These are phyloP conservation scores for Pteria penguin DNA, from an alignment of 2,888 invertebrate species.

Conservation along the genomic window DNA sequence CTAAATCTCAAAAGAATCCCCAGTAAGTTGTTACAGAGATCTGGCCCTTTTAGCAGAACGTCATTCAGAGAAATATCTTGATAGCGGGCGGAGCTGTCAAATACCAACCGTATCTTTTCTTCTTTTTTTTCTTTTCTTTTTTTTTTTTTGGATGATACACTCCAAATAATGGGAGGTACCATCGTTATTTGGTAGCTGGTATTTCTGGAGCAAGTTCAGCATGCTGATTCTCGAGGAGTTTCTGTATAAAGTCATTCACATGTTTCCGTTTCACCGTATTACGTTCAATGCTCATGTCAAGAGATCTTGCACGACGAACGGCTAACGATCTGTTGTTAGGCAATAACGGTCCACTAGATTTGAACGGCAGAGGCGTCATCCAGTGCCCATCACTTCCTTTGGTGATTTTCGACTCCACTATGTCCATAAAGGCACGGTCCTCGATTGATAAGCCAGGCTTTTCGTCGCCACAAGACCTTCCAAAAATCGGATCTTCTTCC, in stretches of 20 bases:
- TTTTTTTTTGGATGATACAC: conserved; percentile 34
- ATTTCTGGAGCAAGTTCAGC: conserved; percentile 50
- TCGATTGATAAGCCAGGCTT: conserved; percentile 15
- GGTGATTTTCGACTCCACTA: conserved; percentile 4
- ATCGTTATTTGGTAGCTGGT: conserved; percentile 36
- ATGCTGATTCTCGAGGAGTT: conserved; percentile 41
- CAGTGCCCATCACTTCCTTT: not conserved
- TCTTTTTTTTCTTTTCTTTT: too few species aligned
- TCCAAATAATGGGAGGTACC: conserved; percentile 53
- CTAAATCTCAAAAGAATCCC: conserved; percentile 49
- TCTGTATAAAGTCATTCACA: conserved; percentile 48
- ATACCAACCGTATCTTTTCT: conserved; percentile 46
- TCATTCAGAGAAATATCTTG: conserved; percentile 47
- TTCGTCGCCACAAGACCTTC: not conserved
- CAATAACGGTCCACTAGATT: not conserved
- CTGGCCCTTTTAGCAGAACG: conserved; percentile 42
- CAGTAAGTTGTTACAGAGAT: conserved; percentile 47
- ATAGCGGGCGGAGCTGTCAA: conserved; percentile 46
- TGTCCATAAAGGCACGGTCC: conserved; percentile 13
- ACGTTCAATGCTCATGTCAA: conserved; percentile 22
- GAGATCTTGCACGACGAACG: not conserved
- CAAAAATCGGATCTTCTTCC: not conserved
- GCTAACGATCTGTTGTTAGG: not conserved
- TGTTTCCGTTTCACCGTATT: conserved; percentile 37
- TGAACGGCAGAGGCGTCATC: not conserved